Evolutionary conservation across 2,888 invertebrate species (phyloP).

Genomic region (Tortricodes alternella): DNA sequence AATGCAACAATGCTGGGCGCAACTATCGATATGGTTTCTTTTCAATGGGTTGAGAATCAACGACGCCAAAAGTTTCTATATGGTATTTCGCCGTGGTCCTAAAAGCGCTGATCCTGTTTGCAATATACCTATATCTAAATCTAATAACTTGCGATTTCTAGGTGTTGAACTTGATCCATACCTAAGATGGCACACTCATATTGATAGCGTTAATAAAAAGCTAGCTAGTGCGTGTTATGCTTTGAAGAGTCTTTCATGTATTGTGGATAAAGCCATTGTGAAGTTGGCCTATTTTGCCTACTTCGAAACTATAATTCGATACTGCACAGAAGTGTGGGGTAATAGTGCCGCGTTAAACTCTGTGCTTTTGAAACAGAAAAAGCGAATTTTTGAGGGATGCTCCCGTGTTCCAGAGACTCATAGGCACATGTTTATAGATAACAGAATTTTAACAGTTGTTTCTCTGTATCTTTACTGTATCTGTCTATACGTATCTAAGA

Average conservation of each 20-base stretch:
- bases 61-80: too few species aligned
- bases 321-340: background rate
- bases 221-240: background rate
- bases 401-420: background rate
- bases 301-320: background rate
- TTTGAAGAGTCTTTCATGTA: background rate
- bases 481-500: background rate
- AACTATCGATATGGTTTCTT: too few species aligned
- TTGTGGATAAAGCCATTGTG: background rate
- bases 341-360: background rate
- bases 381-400: background rate
- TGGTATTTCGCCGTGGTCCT: too few species aligned
- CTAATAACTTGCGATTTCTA: background rate
- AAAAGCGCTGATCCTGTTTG: too few species aligned
- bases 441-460: background rate
- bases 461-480: background rate
- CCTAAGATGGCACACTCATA: too few species aligned
- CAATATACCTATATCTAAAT: too few species aligned
- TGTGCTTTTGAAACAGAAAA: background rate
- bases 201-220: too few species aligned
- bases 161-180: too few species aligned
- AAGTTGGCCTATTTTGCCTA: background rate
- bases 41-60: too few species aligned
- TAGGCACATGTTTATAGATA: background rate
- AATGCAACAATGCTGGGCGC: too few species aligned